These are phyloP conservation scores for Drosophila nebulosa DNA, from an alignment of 1,140 invertebrate genomes.

Conservation along the genomic window DNA sequence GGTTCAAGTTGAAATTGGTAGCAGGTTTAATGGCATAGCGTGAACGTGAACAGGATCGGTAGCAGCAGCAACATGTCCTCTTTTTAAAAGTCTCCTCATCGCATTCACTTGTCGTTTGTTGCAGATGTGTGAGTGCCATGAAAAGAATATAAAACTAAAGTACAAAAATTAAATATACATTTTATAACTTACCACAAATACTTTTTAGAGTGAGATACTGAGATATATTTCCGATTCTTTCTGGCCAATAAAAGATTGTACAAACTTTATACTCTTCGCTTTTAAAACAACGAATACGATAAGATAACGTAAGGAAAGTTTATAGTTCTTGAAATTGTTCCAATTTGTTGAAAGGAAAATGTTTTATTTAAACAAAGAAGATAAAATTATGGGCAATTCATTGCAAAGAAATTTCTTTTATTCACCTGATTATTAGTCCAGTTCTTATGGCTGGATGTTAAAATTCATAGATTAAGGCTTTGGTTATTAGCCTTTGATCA, in stretches of 20 bases:
- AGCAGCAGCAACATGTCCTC: slow-evolving; percentile 34
- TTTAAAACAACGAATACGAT: slow-evolving; percentile 12
- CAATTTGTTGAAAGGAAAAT: slow-evolving; percentile 95
- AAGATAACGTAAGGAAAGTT: too few species aligned
- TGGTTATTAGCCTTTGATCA: slow-evolving; percentile 57
- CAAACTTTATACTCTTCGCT: slow-evolving; percentile 79
- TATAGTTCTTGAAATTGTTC: slow-evolving; percentile 86
- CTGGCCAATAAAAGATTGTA: slow-evolving; percentile 60
- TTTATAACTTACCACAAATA: too few species aligned
- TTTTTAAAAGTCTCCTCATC: slow-evolving; percentile 28
- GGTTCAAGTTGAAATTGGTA: slow-evolving; percentile 9
- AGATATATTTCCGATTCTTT: too few species aligned
- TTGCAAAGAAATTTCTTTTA: too few species aligned
- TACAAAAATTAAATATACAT: too few species aligned
- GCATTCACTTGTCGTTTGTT: slow-evolving; percentile 19
- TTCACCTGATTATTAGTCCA: slow-evolving; percentile 85
- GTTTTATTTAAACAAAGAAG: slow-evolving; percentile 83
- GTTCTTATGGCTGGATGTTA: slow-evolving; percentile 85
- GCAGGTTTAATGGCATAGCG: slow-evolving; percentile 15
- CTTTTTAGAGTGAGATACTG: too few species aligned
- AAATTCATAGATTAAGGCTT: slow-evolving; percentile 81
- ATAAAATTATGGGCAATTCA: too few species aligned
- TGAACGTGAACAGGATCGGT: background rate
- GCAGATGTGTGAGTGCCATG: slow-evolving; percentile 31
- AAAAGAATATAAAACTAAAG: slow-evolving; percentile 52